These are phyloP conservation scores for Tupiocoris notatus DNA, from an alignment of 2,888 invertebrate genomes.

Conservation along the genomic window DNA sequence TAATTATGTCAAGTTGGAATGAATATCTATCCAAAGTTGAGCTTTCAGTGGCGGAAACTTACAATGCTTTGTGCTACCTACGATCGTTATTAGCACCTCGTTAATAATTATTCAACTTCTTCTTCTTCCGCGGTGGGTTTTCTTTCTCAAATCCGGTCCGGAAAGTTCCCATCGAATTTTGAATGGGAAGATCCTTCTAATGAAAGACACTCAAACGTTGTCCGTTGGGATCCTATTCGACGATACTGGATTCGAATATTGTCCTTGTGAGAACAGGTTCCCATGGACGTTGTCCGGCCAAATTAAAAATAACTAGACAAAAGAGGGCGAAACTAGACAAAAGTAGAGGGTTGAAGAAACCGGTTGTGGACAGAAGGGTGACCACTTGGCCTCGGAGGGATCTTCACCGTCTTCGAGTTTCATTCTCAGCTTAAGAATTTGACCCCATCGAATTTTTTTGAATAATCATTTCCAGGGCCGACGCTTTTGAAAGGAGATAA, in stretches of 20 bases:
- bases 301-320: slow-evolving; percentile 38
- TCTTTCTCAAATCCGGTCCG: background rate
- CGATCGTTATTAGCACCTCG: too few species aligned
- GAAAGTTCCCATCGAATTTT: background rate
- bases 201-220: background rate
- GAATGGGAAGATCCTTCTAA: background rate
- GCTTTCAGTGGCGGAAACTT: too few species aligned
- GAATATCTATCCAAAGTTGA: too few species aligned
- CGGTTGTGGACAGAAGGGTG: slow-evolving; percentile 36
- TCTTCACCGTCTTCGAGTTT: background rate
- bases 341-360: slow-evolving; percentile 1
- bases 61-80: too few species aligned
- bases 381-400: slow-evolving; percentile 21
- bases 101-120: too few species aligned
- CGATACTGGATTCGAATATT: background rate
- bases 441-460: too few species aligned
- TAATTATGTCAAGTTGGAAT: too few species aligned
- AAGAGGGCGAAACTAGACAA: background rate
- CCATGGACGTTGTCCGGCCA: slow-evolving; percentile 35
- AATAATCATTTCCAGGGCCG: too few species aligned
- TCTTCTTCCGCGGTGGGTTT: too few species aligned
- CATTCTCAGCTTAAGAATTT: too few species aligned
- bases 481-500: too few species aligned
- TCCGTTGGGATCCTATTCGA: background rate
- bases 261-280: slow-evolving; percentile 4